phyloP scores from a whole-genome alignment of 2,888 invertebrate genomes.

The Pharmacophagus antenor region DNA sequence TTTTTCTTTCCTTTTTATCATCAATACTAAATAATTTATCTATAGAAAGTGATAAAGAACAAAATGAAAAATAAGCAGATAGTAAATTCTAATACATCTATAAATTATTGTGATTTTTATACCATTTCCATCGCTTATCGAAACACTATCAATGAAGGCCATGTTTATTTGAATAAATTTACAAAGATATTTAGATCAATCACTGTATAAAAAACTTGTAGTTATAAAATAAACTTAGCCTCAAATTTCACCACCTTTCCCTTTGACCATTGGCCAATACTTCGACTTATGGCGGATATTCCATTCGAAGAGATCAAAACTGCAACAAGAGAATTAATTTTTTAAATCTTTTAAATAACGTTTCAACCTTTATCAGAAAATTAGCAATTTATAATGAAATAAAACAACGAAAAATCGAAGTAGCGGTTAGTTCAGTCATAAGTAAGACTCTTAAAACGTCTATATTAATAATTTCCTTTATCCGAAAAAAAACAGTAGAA shows the following conservation, averaged over 20 bases:
- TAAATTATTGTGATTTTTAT: neutral
- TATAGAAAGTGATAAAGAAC: neutral
- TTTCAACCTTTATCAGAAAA: neutral
- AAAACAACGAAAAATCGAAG: neutral
- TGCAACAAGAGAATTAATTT: neutral
- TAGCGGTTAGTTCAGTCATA: neutral
- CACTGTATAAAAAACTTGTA: too few relatives aligned
- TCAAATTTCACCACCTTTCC: too few relatives aligned
- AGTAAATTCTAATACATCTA: neutral
- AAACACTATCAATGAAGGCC: neutral
- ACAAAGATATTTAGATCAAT: neutral
- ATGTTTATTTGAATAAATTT: neutral
- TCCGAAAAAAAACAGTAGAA: neutral
- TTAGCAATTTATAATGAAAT: neutral
- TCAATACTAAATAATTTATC: neutral
- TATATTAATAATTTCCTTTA: too few relatives aligned
- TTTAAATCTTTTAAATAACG: neutral
- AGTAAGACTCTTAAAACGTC: neutral
- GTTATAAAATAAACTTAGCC: too few relatives aligned
- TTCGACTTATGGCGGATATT: neutral
- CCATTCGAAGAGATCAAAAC: neutral
- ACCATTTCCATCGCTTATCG: neutral
- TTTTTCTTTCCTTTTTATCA: slow-evolving; percentile 5
- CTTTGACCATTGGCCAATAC: neutral
- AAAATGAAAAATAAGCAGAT: neutral